These are phyloP conservation scores for Heliconius hewitsoni DNA, from an alignment of 1,140 invertebrate genomes.

Conservation along the genomic window DNA sequence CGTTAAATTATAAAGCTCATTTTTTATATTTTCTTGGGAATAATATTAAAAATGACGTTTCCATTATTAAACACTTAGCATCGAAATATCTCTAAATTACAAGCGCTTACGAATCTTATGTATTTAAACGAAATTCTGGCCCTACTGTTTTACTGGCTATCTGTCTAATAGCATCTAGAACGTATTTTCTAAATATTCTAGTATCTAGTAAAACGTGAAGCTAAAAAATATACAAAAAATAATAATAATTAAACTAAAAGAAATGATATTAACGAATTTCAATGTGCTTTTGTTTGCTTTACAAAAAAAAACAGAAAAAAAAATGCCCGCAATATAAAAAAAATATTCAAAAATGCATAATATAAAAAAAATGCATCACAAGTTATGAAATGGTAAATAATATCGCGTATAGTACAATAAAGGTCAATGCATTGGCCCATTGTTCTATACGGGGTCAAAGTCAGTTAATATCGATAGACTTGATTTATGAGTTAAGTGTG, in stretches of 20 bases:
- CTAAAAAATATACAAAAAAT: not conserved
- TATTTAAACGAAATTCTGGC: too few species aligned
- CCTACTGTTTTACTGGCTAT: too few species aligned
- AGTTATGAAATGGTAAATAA: constrained; percentile 7
- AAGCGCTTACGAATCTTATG: too few species aligned
- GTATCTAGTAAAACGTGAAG: not conserved
- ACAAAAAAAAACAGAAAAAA: too few species aligned
- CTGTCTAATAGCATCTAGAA: too few species aligned
- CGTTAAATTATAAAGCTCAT: too few species aligned
- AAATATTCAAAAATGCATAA: not conserved
- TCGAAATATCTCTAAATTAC: too few species aligned
- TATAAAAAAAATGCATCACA: not conserved
- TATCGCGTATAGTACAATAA: not conserved
- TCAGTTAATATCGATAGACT: constrained; percentile 3
- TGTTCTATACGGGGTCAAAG: constrained; percentile 13
- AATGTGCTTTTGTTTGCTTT: not conserved
- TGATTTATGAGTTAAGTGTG: constrained; percentile 4
- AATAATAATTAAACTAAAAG: not conserved
- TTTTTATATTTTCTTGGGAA: too few species aligned
- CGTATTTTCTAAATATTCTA: too few species aligned
- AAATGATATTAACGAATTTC: not conserved
- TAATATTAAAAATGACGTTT: too few species aligned
- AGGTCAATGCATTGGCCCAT: constrained; percentile 20
- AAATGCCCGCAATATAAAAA: too few species aligned
- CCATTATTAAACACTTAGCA: too few species aligned